Base-by-base conservation (phyloP, 30 jellyfish, hydroid and myxozoan genomes). In the Mastigias papua region DNA sequence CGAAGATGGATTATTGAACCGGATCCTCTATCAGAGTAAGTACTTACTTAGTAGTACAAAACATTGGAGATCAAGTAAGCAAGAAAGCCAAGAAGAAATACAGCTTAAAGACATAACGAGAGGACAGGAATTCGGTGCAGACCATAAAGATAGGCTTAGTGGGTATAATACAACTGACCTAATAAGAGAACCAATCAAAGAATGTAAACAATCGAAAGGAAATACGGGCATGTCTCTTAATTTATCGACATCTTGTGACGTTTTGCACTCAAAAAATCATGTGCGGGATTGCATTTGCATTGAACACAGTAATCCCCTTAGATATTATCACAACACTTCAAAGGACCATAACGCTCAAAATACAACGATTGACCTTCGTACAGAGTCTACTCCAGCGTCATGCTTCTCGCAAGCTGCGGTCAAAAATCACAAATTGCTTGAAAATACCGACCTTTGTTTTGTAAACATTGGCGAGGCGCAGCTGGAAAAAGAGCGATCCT, bases 391-490 rank as follows among this genome's bases (percentile, higher is more conserved):
- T 66, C 51, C 35, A 35, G 61, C 67, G 54, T 67, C 91, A 20
- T 26, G 64, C 48, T 34, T 27, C 48, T 64, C 79, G 57, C 65
- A 46, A 73, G 46, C 74, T 70, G 75, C 69, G 88, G 71, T 57
- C 63, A 28, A 29, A 23, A 73, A 48, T n/a, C 48, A 28, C 9
- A 78, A 27, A 57, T 30, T 85, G 61, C 82, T 57, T 37, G 83
- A 73, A 64, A 73, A 30, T 54, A 48, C 50, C 73, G 88, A 73
- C 46, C 78, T 65, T 50, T 85, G 65, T 85, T 85, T 19, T 85
- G 88, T 85, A 85, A 85, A 85, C 83, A 85, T 22, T 72, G 81
- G 49, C 60, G 78, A 58, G 5, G 80, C 35, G 77, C 94, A 85
- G 88, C 83, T 85, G 82, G 69, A 31, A 69, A 34, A 61, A 37